A percentile compares a stretch with the other conserved stretches of the same genome.
These are phyloP conservation scores for Oxygymnocypris stewartii DNA, from an alignment of 2,113 vertebrate genomes.

Conservation along the genomic window DNA sequence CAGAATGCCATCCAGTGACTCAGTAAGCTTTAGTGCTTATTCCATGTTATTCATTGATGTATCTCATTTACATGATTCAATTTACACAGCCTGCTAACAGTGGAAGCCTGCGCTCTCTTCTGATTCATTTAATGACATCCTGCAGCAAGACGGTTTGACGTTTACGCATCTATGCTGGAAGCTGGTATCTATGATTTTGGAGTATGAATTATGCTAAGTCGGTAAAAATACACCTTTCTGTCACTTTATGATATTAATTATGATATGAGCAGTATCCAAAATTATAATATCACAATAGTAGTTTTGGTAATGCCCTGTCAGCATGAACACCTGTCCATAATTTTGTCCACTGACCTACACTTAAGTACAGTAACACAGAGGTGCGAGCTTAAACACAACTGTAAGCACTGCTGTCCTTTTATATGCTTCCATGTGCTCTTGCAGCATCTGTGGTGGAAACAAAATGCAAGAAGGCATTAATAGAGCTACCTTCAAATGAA, in stretches of 20 bases:
- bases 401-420: too few species aligned
- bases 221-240: not conserved
- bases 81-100: constrained; percentile 75
- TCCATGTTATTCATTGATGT: constrained; percentile 77
- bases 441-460: too few species aligned
- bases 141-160: constrained; percentile 43
- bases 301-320: not conserved
- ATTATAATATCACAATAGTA: not conserved
- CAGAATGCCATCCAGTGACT: constrained; percentile 72
- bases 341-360: too few species aligned
- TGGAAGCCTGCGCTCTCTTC: constrained; percentile 73
- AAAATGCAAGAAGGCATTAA: too few species aligned
- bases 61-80: constrained; percentile 82
- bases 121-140: constrained; percentile 84
- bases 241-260: too few species aligned
- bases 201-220: constrained; percentile 66
- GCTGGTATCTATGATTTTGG: constrained; percentile 70
- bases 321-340: too few species aligned
- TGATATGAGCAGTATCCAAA: too few species aligned
- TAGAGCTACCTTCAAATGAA: too few species aligned
- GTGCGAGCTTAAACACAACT: too few species aligned
- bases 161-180: not conserved
- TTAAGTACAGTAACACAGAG: too few species aligned
- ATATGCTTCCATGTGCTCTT: too few species aligned
- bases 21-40: constrained; percentile 75